Percentiles rank a stretch among this genome's conserved stretches.
These are phyloP conservation scores for Pungitius pungitius DNA, from an alignment of 2,113 vertebrate species.

Conservation along the genomic window DNA sequence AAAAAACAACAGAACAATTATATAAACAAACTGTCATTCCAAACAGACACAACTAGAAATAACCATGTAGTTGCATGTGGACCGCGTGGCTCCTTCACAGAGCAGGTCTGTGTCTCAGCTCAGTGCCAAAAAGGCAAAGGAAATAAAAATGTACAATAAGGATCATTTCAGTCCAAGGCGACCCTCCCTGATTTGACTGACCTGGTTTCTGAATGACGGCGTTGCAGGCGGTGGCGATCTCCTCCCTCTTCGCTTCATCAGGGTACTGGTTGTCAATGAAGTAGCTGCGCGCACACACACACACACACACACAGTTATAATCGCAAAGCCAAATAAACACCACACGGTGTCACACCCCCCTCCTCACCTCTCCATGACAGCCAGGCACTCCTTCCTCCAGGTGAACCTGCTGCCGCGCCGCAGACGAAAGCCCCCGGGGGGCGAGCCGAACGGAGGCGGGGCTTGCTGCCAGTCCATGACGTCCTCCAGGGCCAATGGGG, in stretches of 20 bases:
- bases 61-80: not conserved
- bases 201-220: conserved; percentile 98
- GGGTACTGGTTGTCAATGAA: conserved; percentile 99
- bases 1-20: no score
- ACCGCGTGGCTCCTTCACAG: not conserved
- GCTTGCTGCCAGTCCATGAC: conserved; percentile 94
- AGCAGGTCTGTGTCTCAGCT: no score
- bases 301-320: not conserved
- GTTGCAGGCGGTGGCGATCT: conserved; percentile 97
- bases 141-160: not conserved
- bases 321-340: not conserved
- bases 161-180: not conserved
- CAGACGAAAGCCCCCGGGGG: conserved; percentile 92
- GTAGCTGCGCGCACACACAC: conserved; percentile 81
- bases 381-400: conserved; percentile 98
- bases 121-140: not conserved
- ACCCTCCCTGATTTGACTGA: conserved; percentile 49
- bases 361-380: conserved; percentile 93
- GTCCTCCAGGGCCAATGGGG: conserved; percentile 92
- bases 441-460: conserved; percentile 88
- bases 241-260: conserved; percentile 96
- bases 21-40: not conserved
- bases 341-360: not conserved
- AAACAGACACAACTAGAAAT: conserved; percentile 1
- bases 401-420: conserved; percentile 96